A percentile compares a stretch with the other conserved stretches of the same genome.
Conservation (phyloP, 1,140 invertebrate species). For the Bicyclus anynana region DNA sequence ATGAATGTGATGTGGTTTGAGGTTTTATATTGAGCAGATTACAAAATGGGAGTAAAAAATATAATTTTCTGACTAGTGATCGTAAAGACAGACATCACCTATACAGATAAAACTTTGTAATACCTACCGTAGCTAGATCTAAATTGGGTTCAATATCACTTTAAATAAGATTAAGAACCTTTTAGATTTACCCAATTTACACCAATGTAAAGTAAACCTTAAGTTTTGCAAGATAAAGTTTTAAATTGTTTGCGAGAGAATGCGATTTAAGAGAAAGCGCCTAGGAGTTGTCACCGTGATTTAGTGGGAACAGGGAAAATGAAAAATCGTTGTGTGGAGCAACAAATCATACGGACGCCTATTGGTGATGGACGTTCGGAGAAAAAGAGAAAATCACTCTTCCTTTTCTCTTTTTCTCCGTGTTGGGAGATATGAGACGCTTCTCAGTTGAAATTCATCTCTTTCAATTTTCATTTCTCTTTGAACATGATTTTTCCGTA, state of each 20-base stretch:
- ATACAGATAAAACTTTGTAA: no score
- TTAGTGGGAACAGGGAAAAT: slow-evolving; percentile 45
- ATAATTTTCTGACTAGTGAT: no score
- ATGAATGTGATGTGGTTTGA: no score
- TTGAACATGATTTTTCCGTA: neutral
- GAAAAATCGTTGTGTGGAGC: slow-evolving; percentile 44
- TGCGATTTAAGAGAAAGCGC: slow-evolving; percentile 15
- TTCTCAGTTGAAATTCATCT: slow-evolving; percentile 13
- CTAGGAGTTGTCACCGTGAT: slow-evolving; percentile 45
- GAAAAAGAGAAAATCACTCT: no score
- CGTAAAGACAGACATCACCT: no score
- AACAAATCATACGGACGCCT: slow-evolving; percentile 54
- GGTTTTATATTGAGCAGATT: no score
- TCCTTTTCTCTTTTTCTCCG: no score
- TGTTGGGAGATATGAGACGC: slow-evolving; percentile 16
- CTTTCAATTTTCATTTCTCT: neutral
- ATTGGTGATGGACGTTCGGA: slow-evolving; percentile 32
- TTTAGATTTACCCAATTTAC: neutral
- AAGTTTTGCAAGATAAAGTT: slow-evolving; percentile 5
- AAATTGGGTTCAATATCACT: slow-evolving; percentile 31
- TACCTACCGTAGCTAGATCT: slow-evolving; percentile 20
- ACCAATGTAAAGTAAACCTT: slow-evolving; percentile 14
- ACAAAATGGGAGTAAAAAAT: no score
- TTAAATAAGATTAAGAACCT: slow-evolving; percentile 27
- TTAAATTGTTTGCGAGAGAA: slow-evolving; percentile 20